Evolutionary conservation across 2,797 vertebrate genomes (phyloP), one percentile per base, ranked within the genome.

Genomic region (Coranthus polyacanthus): DNA sequence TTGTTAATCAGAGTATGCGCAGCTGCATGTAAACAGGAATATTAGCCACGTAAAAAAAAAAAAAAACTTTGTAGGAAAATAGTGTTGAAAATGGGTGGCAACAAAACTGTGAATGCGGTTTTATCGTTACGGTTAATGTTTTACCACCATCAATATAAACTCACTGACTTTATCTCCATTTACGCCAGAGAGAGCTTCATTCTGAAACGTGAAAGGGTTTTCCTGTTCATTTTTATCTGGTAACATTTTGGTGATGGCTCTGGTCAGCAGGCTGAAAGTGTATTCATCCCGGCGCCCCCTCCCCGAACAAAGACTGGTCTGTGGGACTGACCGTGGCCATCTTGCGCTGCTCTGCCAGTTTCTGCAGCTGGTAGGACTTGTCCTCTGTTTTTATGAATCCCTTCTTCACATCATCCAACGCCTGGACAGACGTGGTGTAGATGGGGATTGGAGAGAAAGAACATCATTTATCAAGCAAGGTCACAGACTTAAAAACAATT

Each of bases 311-410:
- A 92, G 91, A 84, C 57, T 49, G 72, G 85, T 83, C 65, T 92
- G 90, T 92, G 73, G 82, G 72, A 86, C 95, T 92, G 89, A 99
- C 98, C 96, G 96, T 97, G 84, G 97, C 93, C 95, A 98, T 98
- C 93, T 99, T 99, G 70, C 93, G 95, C 91, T 99, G 97, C 93
- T 99, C 97, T n/a, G 95, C 95, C 54, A 99, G 94, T 83, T 98
- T 98, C 94, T 98, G 97, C 65, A 99, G 90, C 89, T 99, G 97
- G 91, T 98, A 98, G 76, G 97, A 97, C 87, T 98, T 98, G 88
- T 98, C 97, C 73, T 97, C 97, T 0, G 95, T 96, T 93, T 98
- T 98, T 89, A 98, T 97, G 84, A 96, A 96, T 79, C 97, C 97
- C 92, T 95, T 97, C 93, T 98, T 98, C 81, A 98, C 96, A 68